These are phyloP conservation scores for Prionailurus bengalensis DNA, from an alignment of 2,113 vertebrate species.

Conservation along the genomic window DNA sequence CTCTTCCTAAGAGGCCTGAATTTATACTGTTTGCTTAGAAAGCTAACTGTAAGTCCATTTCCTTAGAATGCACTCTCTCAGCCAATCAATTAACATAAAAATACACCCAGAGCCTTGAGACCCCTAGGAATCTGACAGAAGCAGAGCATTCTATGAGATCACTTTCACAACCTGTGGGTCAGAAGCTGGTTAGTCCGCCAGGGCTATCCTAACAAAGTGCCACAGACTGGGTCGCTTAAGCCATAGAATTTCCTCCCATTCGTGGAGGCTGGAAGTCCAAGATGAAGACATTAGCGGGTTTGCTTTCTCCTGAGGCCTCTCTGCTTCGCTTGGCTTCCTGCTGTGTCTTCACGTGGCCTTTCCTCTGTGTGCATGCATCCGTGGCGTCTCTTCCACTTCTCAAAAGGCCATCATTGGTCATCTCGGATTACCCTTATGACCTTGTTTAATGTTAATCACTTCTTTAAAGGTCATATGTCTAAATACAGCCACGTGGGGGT, in stretches of 20 bases:
- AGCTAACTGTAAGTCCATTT: background rate
- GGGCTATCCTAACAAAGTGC: background rate
- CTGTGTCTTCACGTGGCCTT: background rate
- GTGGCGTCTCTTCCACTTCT: background rate
- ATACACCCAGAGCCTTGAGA: background rate
- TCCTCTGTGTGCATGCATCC: background rate
- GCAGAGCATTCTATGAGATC: background rate
- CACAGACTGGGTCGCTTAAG: background rate
- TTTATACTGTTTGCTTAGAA: background rate
- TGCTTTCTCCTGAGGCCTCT: background rate
- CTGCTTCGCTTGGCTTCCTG: background rate
- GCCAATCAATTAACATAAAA: conserved; percentile 16
- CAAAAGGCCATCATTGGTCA: background rate
- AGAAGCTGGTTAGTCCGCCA: background rate
- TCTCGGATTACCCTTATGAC: background rate
- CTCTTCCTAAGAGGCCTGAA: background rate
- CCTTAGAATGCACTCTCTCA: background rate
- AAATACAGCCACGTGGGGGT: background rate
- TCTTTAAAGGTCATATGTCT: background rate
- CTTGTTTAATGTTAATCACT: background rate
- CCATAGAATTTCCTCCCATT: background rate
- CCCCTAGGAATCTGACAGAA: background rate
- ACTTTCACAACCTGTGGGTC: background rate
- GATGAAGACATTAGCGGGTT: background rate
- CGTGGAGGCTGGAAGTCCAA: background rate